Evolutionary conservation across 2,888 invertebrate species (phyloP).

Genomic region (Cerceris rybyensis): DNA sequence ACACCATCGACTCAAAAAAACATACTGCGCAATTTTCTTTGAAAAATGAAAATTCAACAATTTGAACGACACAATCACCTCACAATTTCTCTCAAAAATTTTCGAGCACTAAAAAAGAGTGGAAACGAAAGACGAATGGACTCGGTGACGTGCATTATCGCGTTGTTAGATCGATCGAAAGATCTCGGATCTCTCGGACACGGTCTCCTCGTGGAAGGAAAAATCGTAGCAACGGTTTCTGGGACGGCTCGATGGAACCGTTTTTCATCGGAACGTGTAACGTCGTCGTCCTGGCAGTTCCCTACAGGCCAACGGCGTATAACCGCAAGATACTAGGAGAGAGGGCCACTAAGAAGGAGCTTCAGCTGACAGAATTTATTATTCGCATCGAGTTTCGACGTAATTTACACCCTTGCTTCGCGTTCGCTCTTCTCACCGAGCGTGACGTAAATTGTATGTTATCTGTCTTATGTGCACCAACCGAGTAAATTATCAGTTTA

Average conservation of each 20-base stretch:
- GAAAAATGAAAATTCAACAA: no score
- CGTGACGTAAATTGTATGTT: slow-evolving; percentile 44
- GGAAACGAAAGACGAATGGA: slow-evolving; percentile 17
- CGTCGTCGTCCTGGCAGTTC: slow-evolving; percentile 28
- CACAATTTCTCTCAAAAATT: no score
- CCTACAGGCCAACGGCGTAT: slow-evolving; percentile 14
- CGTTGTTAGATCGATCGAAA: slow-evolving; percentile 32
- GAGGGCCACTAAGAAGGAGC: slow-evolving; percentile 31
- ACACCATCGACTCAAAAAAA: no score
- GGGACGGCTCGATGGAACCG: slow-evolving; percentile 20
- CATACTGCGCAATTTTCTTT: no score
- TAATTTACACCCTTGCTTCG: slow-evolving; percentile 39
- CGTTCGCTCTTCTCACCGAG: slow-evolving; percentile 21
- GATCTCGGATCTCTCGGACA: slow-evolving; percentile 3
- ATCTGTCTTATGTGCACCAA: slow-evolving; percentile 28
- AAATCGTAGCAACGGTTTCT: slow-evolving; percentile 9
- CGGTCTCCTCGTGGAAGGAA: slow-evolving; percentile 2
- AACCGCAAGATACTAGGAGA: slow-evolving; percentile 34
- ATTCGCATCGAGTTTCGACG: slow-evolving; percentile 51
- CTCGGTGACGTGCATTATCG: slow-evolving; percentile 23
- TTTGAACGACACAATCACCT: no score
- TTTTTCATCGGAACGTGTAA: slow-evolving; percentile 40
- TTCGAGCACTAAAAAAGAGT: no score
- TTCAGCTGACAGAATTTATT: slow-evolving; percentile 52
- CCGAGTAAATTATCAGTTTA: slow-evolving; percentile 39